phyloP scores from a whole-genome alignment of 1,140 invertebrate genomes.

The Achatina immaculata region DNA sequence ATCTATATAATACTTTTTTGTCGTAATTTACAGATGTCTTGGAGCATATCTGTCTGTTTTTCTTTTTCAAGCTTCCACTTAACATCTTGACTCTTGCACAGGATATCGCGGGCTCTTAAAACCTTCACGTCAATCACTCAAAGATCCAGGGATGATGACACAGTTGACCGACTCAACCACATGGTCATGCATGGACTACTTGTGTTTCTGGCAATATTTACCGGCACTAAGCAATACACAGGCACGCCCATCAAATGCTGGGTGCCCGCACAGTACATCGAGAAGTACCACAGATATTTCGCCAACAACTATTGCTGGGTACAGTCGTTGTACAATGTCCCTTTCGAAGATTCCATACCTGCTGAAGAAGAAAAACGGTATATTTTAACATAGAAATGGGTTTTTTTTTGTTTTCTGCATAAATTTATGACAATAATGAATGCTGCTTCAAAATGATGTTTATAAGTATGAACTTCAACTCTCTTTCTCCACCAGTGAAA shows the following conservation, averaged over 20 bases:
- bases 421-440: not conserved
- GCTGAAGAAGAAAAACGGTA: conserved; percentile 2
- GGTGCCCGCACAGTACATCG: conserved; percentile 24
- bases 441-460: no score
- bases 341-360: conserved; percentile 13
- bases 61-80: no score
- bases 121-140: not conserved
- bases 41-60: no score
- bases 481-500: no score
- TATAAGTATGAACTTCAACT: no score
- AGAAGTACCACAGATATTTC: conserved; percentile 22
- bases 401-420: not conserved
- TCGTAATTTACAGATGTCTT: no score
- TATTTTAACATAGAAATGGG: not conserved
- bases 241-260: conserved; percentile 31
- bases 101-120: not conserved
- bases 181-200: conserved; percentile 19
- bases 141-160: conserved; percentile 23
- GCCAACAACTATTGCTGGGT: conserved; percentile 37
- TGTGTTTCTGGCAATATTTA: not conserved
- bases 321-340: conserved; percentile 26
- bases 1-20: no score
- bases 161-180: conserved; percentile 24
- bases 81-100: no score
- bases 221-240: conserved; percentile 26